Conservation (phyloP, 2,113 vertebrate genomes). For the Pogona vitticeps region DNA sequence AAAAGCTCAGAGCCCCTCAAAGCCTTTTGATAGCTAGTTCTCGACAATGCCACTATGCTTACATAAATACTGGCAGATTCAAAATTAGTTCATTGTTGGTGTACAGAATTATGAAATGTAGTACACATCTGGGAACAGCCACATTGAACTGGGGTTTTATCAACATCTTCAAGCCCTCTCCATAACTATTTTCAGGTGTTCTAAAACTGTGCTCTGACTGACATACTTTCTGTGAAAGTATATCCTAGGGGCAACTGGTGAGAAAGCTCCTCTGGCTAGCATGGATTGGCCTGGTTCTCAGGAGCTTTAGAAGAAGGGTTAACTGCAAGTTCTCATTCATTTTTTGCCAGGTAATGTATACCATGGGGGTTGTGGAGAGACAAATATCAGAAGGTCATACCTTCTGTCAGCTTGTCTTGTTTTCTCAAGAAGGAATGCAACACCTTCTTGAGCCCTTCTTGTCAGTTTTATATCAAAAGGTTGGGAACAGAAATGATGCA, state of each 20-base stretch:
- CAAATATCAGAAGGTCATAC: constrained; percentile 20
- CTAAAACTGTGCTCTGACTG: not conserved
- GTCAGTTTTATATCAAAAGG: constrained; percentile 30
- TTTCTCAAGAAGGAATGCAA: constrained; percentile 12
- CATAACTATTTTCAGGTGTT: not conserved
- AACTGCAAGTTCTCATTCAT: not conserved
- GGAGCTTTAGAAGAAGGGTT: not conserved
- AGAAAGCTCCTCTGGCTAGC: not conserved
- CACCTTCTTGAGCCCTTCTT: constrained; percentile 27
- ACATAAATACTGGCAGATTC: not conserved
- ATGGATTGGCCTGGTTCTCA: not conserved
- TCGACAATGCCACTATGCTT: not conserved
- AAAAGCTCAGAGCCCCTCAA: not conserved
- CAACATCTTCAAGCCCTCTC: not conserved
- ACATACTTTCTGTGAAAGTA: not conserved
- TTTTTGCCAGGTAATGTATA: not conserved
- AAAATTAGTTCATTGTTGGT: not conserved
- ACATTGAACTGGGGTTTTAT: not conserved
- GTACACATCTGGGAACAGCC: not conserved
- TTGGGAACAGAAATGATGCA: constrained; percentile 28
- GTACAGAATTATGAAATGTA: no score
- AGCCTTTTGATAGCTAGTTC: not conserved
- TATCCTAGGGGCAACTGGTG: not conserved
- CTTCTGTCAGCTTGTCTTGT: constrained; percentile 34
- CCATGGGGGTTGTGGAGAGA: not conserved